Percentiles rank a stretch among this genome's conserved stretches.
These are phyloP conservation scores for Tetrao urogallus DNA, from an alignment of 2,113 vertebrate genomes.

Conservation along the genomic window DNA sequence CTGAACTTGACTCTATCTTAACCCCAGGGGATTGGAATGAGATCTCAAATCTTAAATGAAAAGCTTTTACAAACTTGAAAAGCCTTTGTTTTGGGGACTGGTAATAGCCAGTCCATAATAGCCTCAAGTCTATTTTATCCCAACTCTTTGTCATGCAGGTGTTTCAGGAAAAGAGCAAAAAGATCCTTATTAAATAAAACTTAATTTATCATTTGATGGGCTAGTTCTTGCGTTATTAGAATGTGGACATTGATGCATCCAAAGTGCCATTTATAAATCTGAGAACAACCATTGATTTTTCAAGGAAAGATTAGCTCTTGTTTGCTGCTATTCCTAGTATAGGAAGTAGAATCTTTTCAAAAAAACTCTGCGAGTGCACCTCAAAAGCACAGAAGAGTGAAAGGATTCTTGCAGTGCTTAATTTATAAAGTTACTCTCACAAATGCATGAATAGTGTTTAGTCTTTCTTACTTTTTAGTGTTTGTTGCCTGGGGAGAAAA, in stretches of 20 bases:
- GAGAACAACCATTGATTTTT: not conserved
- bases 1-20: not conserved
- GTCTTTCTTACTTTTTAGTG: conserved; percentile 1
- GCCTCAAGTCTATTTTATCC: not conserved
- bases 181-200: not conserved
- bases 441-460: not conserved
- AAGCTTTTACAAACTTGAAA: not conserved
- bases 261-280: not conserved
- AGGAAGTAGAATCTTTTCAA: not conserved
- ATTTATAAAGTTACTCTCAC: conserved; percentile 21
- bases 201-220: not conserved
- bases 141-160: not conserved
- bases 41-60: not conserved
- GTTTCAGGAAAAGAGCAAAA: not conserved
- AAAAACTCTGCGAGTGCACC: not conserved
- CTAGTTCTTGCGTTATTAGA: not conserved
- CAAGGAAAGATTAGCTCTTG: not conserved
- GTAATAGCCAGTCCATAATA: not conserved
- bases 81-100: not conserved
- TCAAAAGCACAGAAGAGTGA: not conserved
- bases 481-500: conserved; percentile 1
- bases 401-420: conserved; percentile 23
- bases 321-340: not conserved
- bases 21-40: conserved; percentile 8
- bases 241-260: not conserved